These are phyloP conservation scores for Ectropis grisescens DNA, from an alignment of 1,140 invertebrate species.

Conservation along the genomic window DNA sequence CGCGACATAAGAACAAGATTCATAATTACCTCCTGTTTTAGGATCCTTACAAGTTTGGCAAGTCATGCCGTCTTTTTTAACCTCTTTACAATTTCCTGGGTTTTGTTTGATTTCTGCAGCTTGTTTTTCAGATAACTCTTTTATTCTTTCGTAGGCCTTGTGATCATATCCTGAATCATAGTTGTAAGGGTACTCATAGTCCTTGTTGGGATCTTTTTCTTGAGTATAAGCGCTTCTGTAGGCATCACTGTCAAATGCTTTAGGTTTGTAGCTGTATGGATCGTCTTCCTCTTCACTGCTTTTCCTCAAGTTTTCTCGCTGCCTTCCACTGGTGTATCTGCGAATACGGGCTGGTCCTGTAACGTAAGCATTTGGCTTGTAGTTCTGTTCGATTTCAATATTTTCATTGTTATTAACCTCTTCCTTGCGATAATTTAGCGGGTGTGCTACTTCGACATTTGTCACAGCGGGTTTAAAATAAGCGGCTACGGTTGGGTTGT, in stretches of 20 bases:
- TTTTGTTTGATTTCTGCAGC: constrained; percentile 71
- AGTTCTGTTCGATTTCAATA: constrained; percentile 44
- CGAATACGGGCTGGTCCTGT: constrained; percentile 54
- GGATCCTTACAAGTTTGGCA: constrained; percentile 78
- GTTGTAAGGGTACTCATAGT: constrained; percentile 60
- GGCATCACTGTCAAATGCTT: constrained; percentile 53
- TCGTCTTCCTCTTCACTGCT: constrained; percentile 45
- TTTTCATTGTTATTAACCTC: constrained; percentile 33
- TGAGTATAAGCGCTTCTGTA: constrained; percentile 60
- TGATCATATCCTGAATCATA: constrained; percentile 63
- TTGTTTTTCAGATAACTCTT: constrained; percentile 69
- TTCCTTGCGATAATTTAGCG: constrained; percentile 47
- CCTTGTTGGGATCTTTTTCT: constrained; percentile 47
- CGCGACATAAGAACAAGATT: constrained; percentile 78
- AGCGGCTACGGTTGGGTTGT: constrained; percentile 48
- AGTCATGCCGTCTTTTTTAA: constrained; percentile 73
- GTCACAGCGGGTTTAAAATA: constrained; percentile 53
- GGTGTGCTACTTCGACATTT: constrained; percentile 58
- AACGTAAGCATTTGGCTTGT: constrained; percentile 63
- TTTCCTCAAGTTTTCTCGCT: constrained; percentile 40
- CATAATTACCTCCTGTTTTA: constrained; percentile 77
- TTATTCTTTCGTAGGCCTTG: constrained; percentile 67
- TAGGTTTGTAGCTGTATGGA: constrained; percentile 60
- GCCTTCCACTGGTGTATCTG: constrained; percentile 47
- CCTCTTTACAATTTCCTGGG: constrained; percentile 74